These are phyloP conservation scores for Zaprionus lachaisei DNA, from an alignment of 1,140 invertebrate genomes.

Conservation along the genomic window DNA sequence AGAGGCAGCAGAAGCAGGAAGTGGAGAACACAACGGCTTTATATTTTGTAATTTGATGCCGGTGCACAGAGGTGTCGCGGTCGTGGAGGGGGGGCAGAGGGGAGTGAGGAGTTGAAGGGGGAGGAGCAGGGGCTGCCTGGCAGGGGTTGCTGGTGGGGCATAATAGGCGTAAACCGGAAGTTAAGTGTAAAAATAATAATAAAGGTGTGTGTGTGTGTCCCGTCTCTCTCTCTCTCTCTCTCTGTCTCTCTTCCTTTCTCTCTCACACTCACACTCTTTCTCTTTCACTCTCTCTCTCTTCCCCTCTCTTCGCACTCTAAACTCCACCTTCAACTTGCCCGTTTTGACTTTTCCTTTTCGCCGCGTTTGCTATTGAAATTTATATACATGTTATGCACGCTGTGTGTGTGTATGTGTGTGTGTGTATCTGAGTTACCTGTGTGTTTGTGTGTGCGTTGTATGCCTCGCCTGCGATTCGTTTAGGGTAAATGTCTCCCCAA, in stretches of 20 bases:
- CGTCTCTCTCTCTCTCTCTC: background rate
- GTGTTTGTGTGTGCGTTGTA: slow-evolving; percentile 11
- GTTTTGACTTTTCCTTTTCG: slow-evolving; percentile 63
- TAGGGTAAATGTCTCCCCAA: slow-evolving; percentile 76
- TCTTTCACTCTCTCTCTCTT: background rate
- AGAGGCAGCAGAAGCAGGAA: slow-evolving; percentile 4
- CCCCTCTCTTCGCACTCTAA: slow-evolving; percentile 3
- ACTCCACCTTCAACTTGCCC: background rate
- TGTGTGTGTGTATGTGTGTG: slow-evolving; percentile 8
- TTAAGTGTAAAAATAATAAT: slow-evolving; percentile 83
- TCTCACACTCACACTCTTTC: background rate
- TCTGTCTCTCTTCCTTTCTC: background rate
- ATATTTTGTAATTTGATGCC: slow-evolving; percentile 77
- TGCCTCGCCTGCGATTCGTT: slow-evolving; percentile 45
- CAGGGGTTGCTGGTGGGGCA: slow-evolving; percentile 23
- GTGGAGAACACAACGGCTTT: slow-evolving; percentile 19
- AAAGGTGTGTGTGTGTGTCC: slow-evolving; percentile 63
- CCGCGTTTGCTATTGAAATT: slow-evolving; percentile 63
- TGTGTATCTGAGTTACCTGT: slow-evolving; percentile 7
- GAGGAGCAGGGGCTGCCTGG: background rate
- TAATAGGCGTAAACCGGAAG: slow-evolving; percentile 83
- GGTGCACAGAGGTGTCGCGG: slow-evolving; percentile 18
- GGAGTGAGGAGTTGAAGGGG: background rate
- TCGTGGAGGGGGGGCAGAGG: slow-evolving; percentile 1
- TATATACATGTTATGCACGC: slow-evolving; percentile 39